These are phyloP conservation scores for Zosterops pallidus DNA, from an alignment of 2,113 vertebrate species.

Conservation along the genomic window DNA sequence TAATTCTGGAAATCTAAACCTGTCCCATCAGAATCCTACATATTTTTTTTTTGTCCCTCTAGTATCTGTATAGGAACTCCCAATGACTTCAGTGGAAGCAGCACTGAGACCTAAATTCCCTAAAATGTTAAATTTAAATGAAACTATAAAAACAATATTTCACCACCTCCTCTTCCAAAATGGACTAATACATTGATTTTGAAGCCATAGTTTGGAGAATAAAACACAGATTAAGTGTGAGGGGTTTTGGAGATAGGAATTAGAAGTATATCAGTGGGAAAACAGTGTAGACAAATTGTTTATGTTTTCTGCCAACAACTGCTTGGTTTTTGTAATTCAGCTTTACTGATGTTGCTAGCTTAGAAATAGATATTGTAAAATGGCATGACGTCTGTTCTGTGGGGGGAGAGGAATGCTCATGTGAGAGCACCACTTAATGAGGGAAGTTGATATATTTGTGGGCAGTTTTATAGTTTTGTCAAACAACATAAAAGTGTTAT, in stretches of 20 bases:
- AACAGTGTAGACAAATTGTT: background rate
- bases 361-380: slow-evolving; percentile 1
- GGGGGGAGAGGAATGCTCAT: background rate
- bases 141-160: background rate
- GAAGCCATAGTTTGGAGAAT: background rate
- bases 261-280: background rate
- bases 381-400: background rate
- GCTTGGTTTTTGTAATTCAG: background rate
- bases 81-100: background rate
- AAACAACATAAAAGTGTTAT: slow-evolving; percentile 24
- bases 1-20: background rate
- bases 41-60: background rate
- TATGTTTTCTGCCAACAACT: background rate
- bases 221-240: background rate
- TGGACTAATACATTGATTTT: background rate
- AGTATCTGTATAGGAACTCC: background rate
- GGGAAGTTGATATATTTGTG: background rate
- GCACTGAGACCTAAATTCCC: background rate
- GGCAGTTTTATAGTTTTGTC: slow-evolving; percentile 12
- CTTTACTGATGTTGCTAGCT: background rate
- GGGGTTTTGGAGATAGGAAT: background rate
- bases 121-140: background rate
- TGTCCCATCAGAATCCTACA: background rate
- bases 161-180: background rate
- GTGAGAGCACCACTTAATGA: background rate